A percentile compares a stretch with the other conserved stretches of the same genome.
phyloP scores from a whole-genome alignment of 2,113 vertebrate species.

The Tautogolabrus adspersus region DNA sequence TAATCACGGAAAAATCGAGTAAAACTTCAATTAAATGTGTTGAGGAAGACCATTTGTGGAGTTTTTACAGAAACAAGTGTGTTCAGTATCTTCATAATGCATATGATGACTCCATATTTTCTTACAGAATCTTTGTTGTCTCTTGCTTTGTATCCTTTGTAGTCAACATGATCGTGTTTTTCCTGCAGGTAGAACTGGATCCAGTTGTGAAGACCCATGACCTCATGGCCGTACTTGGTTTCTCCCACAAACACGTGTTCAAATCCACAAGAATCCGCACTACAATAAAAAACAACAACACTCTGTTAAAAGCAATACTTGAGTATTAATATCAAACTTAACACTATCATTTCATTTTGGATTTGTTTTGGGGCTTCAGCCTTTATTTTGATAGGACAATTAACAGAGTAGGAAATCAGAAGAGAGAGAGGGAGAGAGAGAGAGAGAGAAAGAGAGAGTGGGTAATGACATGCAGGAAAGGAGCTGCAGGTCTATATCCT shows the following conservation, averaged over 20 bases:
- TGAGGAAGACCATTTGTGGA: too few species aligned
- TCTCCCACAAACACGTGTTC: constrained; percentile 93
- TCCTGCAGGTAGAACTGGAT: constrained; percentile 92
- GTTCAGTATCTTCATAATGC: neutral
- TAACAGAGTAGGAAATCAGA: too few species aligned
- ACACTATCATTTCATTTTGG: too few species aligned
- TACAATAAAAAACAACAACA: constrained; percentile 47
- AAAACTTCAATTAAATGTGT: too few species aligned
- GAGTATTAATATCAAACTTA: too few species aligned
- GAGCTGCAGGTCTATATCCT: too few species aligned
- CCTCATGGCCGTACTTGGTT: constrained; percentile 80
- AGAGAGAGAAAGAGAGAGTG: too few species aligned
- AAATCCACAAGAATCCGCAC: constrained; percentile 89
- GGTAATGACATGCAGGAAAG: too few species aligned
- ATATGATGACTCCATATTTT: neutral
- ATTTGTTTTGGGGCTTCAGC: too few species aligned
- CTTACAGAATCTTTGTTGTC: constrained; percentile 84
- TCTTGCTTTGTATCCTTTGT: constrained; percentile 87
- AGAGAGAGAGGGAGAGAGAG: too few species aligned
- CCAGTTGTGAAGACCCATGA: constrained; percentile 92
- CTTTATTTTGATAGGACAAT: too few species aligned
- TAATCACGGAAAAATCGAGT: too few species aligned
- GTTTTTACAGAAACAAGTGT: neutral
- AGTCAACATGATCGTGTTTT: constrained; percentile 84
- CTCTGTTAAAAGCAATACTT: neutral